Base-by-base conservation (phyloP, 2,113 vertebrate species). In the Chionis minor region DNA sequence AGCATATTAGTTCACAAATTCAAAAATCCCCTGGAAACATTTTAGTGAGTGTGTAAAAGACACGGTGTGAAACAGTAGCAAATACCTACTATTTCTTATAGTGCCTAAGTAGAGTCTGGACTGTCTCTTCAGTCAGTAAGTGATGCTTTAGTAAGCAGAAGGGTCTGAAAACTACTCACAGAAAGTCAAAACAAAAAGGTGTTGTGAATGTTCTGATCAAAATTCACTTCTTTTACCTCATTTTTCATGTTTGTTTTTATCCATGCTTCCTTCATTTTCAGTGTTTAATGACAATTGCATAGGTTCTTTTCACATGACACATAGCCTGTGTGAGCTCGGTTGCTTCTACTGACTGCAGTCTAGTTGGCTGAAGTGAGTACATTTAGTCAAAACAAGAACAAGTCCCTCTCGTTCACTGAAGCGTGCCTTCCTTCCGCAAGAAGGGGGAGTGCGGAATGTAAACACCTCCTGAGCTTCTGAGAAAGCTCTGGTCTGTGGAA, bases 401-500 rank as follows among this genome's bases (percentile, higher is more conserved):
- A 42, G 13, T 47, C 10, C 10, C 20, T 38, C 26, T 18, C 0
- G 0, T 65, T 65, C 23, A 4, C 6, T 3, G 6, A 28, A 65
- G 6, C 12, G 49, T 18, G 14, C 13, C 4, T 3, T 62, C 45
- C 12, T 23, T 56, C 14, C 0, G 0, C 8, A 12, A 21, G 40
- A 21, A 30, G 3, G 27, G n/a, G 30, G 10, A 49, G 13, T 2
- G 1, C 4, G 6, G 78, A 35, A 10, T 62, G 27, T 55, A 72
- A 56, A 38, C 24, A 19, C 3, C 22, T 61, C 58, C n/a, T 35
- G 58, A 61, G 21, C 1, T 0, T 47, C 81, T 40, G 11, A 40
- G 58, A 58, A 88, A 61, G 16, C 32, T 77, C 40, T 56, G 40
- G 17, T 45, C 23, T 70, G 51, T 15, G 17, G 35, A 45, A 65